Evolutionary conservation across 2,113 vertebrate species (phyloP).

Genomic region (Lepus europaeus): DNA sequence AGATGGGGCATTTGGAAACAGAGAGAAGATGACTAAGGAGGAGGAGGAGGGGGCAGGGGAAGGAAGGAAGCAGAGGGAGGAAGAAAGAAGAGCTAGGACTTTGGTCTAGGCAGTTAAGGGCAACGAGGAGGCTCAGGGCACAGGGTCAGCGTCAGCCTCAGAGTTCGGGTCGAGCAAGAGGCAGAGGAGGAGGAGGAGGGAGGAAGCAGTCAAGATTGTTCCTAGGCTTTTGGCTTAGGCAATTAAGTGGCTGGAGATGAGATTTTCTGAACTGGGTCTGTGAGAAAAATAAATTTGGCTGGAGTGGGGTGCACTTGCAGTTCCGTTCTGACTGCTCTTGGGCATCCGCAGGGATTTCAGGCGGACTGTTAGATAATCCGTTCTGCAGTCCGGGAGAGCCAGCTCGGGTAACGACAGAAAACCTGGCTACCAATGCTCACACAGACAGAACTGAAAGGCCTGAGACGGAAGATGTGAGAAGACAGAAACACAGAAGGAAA

Average conservation of each 20-base stretch:
- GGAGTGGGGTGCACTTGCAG: neutral
- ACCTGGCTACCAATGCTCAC: neutral
- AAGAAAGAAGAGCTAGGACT: no score
- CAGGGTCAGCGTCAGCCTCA: no score
- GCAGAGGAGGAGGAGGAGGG: no score
- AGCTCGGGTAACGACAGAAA: neutral
- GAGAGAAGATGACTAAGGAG: neutral
- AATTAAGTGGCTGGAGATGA: neutral
- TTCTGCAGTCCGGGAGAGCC: neutral
- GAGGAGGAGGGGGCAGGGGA: no score
- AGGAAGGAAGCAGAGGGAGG: no score
- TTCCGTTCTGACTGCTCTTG: neutral
- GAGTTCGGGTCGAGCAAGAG: no score
- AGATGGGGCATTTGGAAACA: neutral
- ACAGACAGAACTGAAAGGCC: neutral
- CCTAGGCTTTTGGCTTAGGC: neutral
- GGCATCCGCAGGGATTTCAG: neutral
- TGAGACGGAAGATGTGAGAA: neutral
- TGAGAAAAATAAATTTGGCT: neutral
- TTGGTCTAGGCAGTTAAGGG: no score
- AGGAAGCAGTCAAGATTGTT: neutral
- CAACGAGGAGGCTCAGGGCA: no score
- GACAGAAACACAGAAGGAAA: neutral
- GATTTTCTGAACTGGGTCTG: neutral
- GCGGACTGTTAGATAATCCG: neutral